Conservation (phyloP, 2,797 vertebrate genomes). For the Pipistrellus pipistrellus region DNA sequence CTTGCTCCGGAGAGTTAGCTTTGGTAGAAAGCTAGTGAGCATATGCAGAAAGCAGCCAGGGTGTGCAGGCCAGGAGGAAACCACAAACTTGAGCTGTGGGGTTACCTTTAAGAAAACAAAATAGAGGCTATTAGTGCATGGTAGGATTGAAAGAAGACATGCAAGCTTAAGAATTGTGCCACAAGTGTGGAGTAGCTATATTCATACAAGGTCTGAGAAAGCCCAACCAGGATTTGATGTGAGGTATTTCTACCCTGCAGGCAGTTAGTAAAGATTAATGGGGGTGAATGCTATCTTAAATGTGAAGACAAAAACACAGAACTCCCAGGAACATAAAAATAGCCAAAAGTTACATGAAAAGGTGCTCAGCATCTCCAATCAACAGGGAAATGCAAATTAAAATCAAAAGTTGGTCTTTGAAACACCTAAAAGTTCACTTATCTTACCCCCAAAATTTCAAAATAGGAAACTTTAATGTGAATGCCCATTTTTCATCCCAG, state of each 20-base stretch:
- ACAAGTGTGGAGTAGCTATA: not conserved
- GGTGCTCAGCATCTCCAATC: not conserved
- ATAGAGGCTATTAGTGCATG: not conserved
- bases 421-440: too few species aligned
- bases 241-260: not conserved
- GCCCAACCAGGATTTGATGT: not conserved
- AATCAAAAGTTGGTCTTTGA: not conserved
- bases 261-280: not conserved
- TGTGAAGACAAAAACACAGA: not conserved
- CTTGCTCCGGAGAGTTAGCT: not conserved
- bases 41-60: not conserved
- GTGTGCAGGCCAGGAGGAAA: not conserved
- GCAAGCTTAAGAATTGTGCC: constrained; percentile 3
- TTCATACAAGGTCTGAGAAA: not conserved
- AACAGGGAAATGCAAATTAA: not conserved
- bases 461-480: too few species aligned
- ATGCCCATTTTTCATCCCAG: too few species aligned
- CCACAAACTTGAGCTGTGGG: not conserved
- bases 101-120: not conserved
- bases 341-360: not conserved
- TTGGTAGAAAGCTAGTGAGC: not conserved
- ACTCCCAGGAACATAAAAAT: not conserved
- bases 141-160: not conserved
- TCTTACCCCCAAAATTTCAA: too few species aligned
- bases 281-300: not conserved